Base-by-base conservation (phyloP, 2,797 vertebrate genomes). In the Gymnothorax reevesii region DNA sequence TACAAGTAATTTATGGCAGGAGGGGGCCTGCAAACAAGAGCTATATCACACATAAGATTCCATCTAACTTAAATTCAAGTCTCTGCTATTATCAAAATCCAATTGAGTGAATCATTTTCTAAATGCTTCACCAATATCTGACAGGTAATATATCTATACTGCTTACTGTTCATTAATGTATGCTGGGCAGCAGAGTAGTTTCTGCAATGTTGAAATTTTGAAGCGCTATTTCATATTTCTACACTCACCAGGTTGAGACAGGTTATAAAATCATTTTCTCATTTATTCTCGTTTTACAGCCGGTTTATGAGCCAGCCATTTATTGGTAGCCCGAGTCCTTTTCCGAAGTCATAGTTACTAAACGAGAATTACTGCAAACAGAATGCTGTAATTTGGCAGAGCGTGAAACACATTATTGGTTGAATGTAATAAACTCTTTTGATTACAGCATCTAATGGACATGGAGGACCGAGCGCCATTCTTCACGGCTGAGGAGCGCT, bases 321-420 rank as follows among this genome's bases (percentile, higher is more conserved):
- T 83, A 79, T 59, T 59, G 59, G 22, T 57, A 27, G n/a, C 55
- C 54, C 27, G 54, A 57, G 79, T 3, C 79, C 17, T 79, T 79
- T 49, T 79, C 75, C 10, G 17, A 79, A 8, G 49, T 52, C 49
- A 20, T 75, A 8, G 75, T 79, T 54, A 55, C 75, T 79, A 79
- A 79, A 79, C 75, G 54, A 79, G 75, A 79, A 79, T 79, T 79
- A 79, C 49, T 79, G 75, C 75, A 79, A 54, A 79, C 42, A 54
- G 75, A 79, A 79, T 20, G 49, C 17, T 79, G 75, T 54, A n/a
- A 79, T 79, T 79, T 52, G 42, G 42, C 75, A 79, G 42, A 22
- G 75, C 8, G 75, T 79, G 75, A 79, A 79, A 79, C 25, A 27
- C 75, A 79, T 79, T 79, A 52, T 20, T 42, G 75, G 49, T n/a